Percentiles rank a stretch among this genome's conserved stretches.
Evolutionary conservation across 2,113 vertebrate genomes (phyloP).

Genomic region (Himantopus leucocephalus): DNA sequence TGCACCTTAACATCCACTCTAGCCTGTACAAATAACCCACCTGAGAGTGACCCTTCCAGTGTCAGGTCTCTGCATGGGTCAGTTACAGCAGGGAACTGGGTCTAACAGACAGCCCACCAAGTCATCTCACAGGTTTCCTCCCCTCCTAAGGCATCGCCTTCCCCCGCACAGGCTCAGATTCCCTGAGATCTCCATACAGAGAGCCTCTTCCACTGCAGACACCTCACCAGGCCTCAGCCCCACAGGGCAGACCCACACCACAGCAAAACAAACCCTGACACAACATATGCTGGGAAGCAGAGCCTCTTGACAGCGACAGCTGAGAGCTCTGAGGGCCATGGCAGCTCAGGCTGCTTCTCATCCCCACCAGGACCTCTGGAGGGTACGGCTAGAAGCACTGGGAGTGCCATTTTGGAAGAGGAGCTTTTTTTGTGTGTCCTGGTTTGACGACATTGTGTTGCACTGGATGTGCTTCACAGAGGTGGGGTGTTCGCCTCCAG

Average conservation of each 20-base stretch:
- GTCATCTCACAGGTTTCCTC: neutral
- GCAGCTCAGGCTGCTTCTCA: neutral
- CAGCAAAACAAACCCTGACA: neutral
- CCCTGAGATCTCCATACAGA: neutral
- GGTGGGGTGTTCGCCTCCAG: accelerated
- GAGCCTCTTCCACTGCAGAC: neutral
- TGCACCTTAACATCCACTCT: neutral
- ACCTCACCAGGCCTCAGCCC: neutral
- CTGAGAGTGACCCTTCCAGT: neutral
- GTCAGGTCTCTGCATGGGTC: neutral
- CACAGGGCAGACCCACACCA: neutral
- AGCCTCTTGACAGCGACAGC: neutral
- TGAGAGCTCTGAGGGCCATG: neutral
- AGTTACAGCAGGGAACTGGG: neutral
- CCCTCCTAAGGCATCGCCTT: neutral
- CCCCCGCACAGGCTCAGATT: neutral
- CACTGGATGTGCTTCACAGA: neutral
- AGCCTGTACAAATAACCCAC: neutral
- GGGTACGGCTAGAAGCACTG: neutral
- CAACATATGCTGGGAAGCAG: neutral
- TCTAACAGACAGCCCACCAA: neutral
- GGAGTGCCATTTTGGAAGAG: neutral
- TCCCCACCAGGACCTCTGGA: neutral
- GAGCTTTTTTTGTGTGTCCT: neutral
- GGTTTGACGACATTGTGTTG: neutral